Base-by-base conservation (phyloP, 2,888 invertebrate species). In the Stegana nigrithorax region DNA sequence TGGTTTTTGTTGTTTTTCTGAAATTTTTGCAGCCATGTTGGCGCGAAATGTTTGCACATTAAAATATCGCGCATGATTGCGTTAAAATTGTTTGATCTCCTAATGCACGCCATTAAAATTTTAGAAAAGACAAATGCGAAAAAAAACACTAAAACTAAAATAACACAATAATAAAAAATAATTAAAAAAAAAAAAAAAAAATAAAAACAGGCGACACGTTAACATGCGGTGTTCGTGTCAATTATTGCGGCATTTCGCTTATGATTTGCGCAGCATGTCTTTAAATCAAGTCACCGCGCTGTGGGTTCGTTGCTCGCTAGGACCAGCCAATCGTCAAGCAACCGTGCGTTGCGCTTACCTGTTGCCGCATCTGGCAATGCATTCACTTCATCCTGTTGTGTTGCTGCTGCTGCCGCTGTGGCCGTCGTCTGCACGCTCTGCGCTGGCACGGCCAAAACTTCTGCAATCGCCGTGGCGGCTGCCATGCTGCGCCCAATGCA, bases 21-120 rank as follows among this genome's bases (percentile, higher is more conserved):
- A n/a, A 14, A 19, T 32, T 1, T 19, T 29, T 17, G 5, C 12
- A 36, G 32, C n/a, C 23, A 10, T 27, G 26, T 51, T 26, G 27
- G 51, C 51, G 26, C 27, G 51, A 51, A 55, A 55, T 55, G 21
- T 55, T 51, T 21, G 21, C 78, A 74, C 76, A 78, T 75, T 75
- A 75, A 75, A 78, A 75, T 75, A 73, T 55, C 73, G 69, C 75
- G 76, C 78, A 77, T 81, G 80, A 81, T 80, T 80, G 81, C 80
- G 73, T 77, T 80, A 72, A 75, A 80, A 81, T 81, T 80, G 72
- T 78, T 78, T 68, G 66, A 78, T 75, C 76, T 78, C 73, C 75
- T 78, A 78, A 78, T 76, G 76, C 68, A 72, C 67, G 59, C 69
- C 73, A 80, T 80, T 78, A 75, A 75, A 76, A 76, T 73, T 60